Evolutionary conservation across 2,888 invertebrate genomes (phyloP), one percentile per base, ranked within the genome.

Genomic region (Protonemura montana): DNA sequence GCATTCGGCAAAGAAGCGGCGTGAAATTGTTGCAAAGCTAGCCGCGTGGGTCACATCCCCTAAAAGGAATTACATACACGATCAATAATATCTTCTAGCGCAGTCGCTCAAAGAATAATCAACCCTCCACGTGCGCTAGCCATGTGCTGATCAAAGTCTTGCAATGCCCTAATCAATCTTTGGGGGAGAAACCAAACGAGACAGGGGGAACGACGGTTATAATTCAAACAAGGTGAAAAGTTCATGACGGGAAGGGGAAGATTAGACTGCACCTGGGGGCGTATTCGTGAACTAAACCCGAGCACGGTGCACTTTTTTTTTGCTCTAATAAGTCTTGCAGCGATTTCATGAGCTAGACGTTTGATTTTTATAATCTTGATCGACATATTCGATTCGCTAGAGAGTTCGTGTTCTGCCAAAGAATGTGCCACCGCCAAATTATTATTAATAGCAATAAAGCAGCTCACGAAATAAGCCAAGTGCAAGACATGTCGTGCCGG

Each of bases 141-240:
- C 59, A 59, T 59, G 59, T 59, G 59, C 59, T 59, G 59, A 2
- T 16, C 13, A 59, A 10, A 13, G 59, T 59, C 59, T 59, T 59
- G 7, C 59, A 59, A 59, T 16, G 7, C 59, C 16, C 59, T 59
- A 59, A 59, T 59, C 59, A 59, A 59, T 59, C 59, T 59, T 59
- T 21, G 59, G 59, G 59, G 59, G 59, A 59, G 59, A 35, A 35
- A 35, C 59, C 21, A 59, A 10, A 21, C 59, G 59, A 59, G 21
- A 21, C 59, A 2, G 21, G 59, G 59, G 59, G 13, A 21, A n/a
- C n/a, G n/a, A n/a, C 2, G 21, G 21, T 59, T 59, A 21, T 10
- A 59, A 59, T 59, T 59, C 21, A 59, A 59, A 59, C 59, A 59
- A 59, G 59, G 59, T 59, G 59, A 59, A 59, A 59, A 59, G 59